Base-by-base conservation (phyloP, 2,797 vertebrate genomes). In the Danio aesculapii region DNA sequence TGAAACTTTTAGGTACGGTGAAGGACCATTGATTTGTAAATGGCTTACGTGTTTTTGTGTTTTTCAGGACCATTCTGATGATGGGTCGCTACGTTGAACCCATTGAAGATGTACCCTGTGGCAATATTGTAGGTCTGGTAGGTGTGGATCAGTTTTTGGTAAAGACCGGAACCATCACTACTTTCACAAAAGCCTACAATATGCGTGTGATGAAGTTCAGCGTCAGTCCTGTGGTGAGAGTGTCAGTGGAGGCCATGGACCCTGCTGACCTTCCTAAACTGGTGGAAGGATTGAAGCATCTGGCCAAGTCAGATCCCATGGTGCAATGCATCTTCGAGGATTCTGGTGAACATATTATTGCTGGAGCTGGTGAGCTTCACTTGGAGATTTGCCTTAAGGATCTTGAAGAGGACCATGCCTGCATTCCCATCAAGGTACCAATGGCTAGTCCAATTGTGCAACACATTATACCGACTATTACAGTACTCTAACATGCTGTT, bases 191-290 rank as follows among this genome's bases (percentile, higher is more conserved):
- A 0, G 93, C 97, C 1, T 97, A 99, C 94, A 98, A 99, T 91
- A 96, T 99, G 96, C 95, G 92, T 0, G 97, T 98, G 83, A 99
- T 98, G 97, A 99, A 99, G 91, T 99, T 98, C 92, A 99, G 97
- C 0, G 96, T 98, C 73, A 98, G 97, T 89, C 97, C 97, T 0
- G 97, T 99, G 0, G 97, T 99, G 78, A 94, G 97, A 5, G 95
- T 99, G 46, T 97, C 98, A 0, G 98, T 99, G 75, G 97, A 99
- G 86, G 97, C 95, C 82, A 98, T 96, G 90, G 98, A 99, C 87
- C 97, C 98, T 0, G 95, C 96, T 0, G 97, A 99, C 82, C 93
- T 99, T 84, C 97, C 97, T 82, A 99, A 99, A 86, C 92, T 99
- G 82, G 98, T 99, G 76, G 97, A 99, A 84, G 97, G 98, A 0